These are phyloP conservation scores for Tympanoctomys barrerae DNA, from an alignment of 2,797 vertebrate genomes.

Conservation along the genomic window DNA sequence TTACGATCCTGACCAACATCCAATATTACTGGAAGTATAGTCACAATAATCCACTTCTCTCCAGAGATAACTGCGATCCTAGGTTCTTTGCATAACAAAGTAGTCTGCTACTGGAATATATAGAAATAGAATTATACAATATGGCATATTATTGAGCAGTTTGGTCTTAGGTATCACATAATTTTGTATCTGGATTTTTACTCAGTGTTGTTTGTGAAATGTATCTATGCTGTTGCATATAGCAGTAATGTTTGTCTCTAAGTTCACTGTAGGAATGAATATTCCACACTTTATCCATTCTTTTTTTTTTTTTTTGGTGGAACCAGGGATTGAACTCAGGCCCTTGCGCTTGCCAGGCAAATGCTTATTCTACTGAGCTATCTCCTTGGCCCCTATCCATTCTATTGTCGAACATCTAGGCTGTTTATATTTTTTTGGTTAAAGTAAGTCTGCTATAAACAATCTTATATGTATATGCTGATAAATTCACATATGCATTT, in stretches of 20 bases:
- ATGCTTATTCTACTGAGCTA: no score
- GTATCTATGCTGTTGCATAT: not conserved
- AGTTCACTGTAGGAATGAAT: not conserved
- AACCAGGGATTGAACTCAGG: no score
- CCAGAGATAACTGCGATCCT: not conserved
- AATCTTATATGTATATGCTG: not conserved
- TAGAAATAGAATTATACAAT: not conserved
- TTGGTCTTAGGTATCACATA: not conserved
- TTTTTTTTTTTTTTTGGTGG: no score
- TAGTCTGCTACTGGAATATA: not conserved
- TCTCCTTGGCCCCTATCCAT: no score
- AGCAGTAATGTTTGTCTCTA: not conserved
- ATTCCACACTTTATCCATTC: not conserved
- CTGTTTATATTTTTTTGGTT: not conserved
- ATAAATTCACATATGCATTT: slow-evolving; percentile 12
- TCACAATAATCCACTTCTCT: not conserved
- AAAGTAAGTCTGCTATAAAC: not conserved
- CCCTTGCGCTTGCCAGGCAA: no score
- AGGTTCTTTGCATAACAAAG: slow-evolving; percentile 30
- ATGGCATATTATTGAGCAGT: not conserved
- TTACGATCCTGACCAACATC: not conserved
- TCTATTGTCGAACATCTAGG: not conserved
- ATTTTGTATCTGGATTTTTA: not conserved
- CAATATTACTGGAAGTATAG: not conserved
- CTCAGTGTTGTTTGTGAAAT: not conserved